Evolutionary conservation across 2,113 vertebrate species (phyloP), one percentile per base, ranked within the genome.

Genomic region (Tenebrosternarchus preto): DNA sequence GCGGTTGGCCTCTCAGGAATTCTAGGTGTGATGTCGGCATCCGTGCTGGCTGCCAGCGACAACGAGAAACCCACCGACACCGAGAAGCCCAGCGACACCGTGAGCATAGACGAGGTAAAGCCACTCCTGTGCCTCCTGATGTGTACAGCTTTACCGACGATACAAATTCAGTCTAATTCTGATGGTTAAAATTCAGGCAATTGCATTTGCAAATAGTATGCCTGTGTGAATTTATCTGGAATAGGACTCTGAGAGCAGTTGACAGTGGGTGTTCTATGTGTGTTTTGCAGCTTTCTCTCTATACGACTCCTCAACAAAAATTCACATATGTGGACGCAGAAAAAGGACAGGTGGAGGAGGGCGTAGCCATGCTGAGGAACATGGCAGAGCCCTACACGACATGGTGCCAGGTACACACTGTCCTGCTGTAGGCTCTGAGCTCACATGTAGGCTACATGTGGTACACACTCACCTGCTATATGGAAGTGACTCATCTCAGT

Each of bases 251-350:
- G 9, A 50, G 43, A 50, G 43, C 43, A 15, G 43, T 50, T 29
- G n/a, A 1, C 22, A 39, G 25, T 67, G 53, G 72, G 73, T 77
- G 63, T 78, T 63, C 82, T 73, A 80, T 82, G 67, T 71, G 64
- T 77, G 57, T 82, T 20, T 63, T 72, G 63, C 87, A 95, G 95
- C 91, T 96, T 80, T 95, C 95, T 82, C 93, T 96, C 61, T 96
- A 96, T 90, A 94, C 94, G 7, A 88, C 86, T 85, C 94, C 94
- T 25, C 86, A 89, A 86, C 75, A 76, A 85, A 92, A 90, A 50
- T 90, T 88, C 81, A 93, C 90, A 33, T 94, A 94, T 91, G 92
- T 94, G 88, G 93, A 95, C 82, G 86, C 89, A 19, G 85, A 91
- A 84, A 90, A 84, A 82, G 94, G 90, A 0, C 90, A 89, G 9